Base-by-base conservation (phyloP, 2,797 vertebrate genomes). In the Microctenopoma lineatum region DNA sequence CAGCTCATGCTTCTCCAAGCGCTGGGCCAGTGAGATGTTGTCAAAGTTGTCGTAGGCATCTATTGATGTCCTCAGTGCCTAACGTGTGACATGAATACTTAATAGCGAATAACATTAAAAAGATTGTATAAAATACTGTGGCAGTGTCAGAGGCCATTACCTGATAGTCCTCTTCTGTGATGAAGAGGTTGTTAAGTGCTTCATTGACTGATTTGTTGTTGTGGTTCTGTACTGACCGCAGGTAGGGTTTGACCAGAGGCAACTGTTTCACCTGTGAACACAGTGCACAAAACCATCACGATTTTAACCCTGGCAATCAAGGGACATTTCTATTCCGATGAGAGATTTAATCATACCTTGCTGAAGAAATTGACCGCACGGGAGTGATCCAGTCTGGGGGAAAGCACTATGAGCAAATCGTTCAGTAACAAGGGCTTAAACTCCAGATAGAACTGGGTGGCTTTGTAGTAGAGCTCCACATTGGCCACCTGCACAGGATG, bases 21-120 rank as follows among this genome's bases (percentile, higher is more conserved):
- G 96, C 79, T 99, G 97, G 77, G 98, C 98, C 77, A 99, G 95
- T 0, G 97, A 96, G 89, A 99, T 99, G 93, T 99, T 99, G 92
- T 99, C 98, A 61, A 99, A 99, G 95, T 99, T 99, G 93, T 99
- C 98, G 32, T 99, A 99, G 72, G 98, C 98, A 82, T 99, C 98
- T 96, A 99, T 99, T 42, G 98, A 99, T 83, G 97, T 96, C 87
- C 98, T 95, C 86, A 99, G 95, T 52, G 97, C 98, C 98, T 99
- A 73, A 44, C 1, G 25, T 0, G 0, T 4, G 9, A n/a, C 29
- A 66, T 3, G 4, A 15, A 12, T 4, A 13, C 26, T 9, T 34
- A 29, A 50, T 26, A 0, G 21, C 18, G 14, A 56, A 42, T 39
- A 4, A 34, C 0, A 45, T 12, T 2, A 2, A 26, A 50, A 42